Percentiles rank a stretch among this genome's conserved stretches.
phyloP scores from a whole-genome alignment of 2,113 vertebrate species.

The Tringa solitaria region DNA sequence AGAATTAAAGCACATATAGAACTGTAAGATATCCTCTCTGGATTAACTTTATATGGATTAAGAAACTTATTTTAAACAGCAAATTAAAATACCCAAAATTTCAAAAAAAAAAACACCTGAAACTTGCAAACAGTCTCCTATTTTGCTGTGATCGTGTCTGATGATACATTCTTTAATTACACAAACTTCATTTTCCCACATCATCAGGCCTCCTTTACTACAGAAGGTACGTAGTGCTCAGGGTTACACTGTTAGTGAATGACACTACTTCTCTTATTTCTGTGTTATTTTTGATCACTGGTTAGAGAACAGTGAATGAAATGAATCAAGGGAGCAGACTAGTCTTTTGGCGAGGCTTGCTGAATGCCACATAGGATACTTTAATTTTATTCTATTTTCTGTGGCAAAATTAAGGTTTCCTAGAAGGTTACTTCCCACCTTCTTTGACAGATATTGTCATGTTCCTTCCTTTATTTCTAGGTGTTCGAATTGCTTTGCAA shows the following conservation, averaged over 20 bases:
- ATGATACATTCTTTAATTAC: neutral
- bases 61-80: neutral
- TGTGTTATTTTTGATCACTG: neutral
- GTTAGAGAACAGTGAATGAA: neutral
- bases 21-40: neutral
- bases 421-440: neutral
- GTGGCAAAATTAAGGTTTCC: neutral
- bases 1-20: neutral
- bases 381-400: neutral
- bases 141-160: neutral
- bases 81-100: neutral
- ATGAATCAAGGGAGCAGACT: neutral
- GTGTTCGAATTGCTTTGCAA: neutral
- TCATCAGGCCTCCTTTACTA: neutral
- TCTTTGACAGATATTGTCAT: neutral
- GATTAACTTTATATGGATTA: neutral
- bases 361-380: neutral
- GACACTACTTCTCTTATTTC: neutral
- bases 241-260: neutral
- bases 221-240: neutral
- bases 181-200: neutral
- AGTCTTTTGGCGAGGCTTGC: neutral
- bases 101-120: neutral
- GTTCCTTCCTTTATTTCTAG: neutral
- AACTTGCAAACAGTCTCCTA: neutral